These are phyloP conservation scores for Theristicus caerulescens DNA, from an alignment of 2,113 vertebrate species.

Conservation along the genomic window DNA sequence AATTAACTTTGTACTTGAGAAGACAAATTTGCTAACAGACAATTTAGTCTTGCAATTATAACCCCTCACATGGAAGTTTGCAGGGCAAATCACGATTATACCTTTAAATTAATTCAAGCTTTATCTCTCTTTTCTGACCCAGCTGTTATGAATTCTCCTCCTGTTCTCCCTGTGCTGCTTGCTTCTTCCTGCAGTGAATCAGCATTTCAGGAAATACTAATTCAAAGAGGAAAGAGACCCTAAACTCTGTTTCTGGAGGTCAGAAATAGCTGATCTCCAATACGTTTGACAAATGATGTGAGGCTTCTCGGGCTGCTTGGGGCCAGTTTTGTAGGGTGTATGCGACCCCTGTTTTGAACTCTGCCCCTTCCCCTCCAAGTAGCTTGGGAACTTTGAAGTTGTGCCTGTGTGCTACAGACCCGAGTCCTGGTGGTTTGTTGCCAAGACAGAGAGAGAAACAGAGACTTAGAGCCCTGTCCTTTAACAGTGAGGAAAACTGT, in stretches of 20 bases:
- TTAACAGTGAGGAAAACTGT: background rate
- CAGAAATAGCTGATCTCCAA: background rate
- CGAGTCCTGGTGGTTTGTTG: background rate
- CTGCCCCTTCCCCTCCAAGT: background rate
- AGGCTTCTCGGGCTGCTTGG: background rate
- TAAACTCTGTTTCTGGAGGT: constrained; percentile 23
- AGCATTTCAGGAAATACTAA: constrained; percentile 59
- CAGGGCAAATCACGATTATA: constrained; percentile 26
- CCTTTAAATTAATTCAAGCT: constrained; percentile 41
- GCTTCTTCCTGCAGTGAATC: constrained; percentile 57
- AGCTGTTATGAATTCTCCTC: constrained; percentile 40
- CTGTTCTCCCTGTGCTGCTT: constrained; percentile 17
- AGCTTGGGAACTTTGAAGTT: background rate
- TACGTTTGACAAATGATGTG: background rate
- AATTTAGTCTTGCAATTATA: constrained; percentile 14
- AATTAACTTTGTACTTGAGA: constrained; percentile 42
- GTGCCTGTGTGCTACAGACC: background rate
- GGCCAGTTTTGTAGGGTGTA: background rate
- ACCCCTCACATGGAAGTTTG: background rate
- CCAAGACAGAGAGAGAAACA: background rate
- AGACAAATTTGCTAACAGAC: constrained; percentile 45
- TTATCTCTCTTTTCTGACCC: constrained; percentile 50
- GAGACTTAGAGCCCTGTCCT: background rate
- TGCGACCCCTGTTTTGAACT: background rate
- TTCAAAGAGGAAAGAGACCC: constrained; percentile 47